Conservation (phyloP, 1,140 invertebrate genomes). For the Oryctes rhinoceros region DNA sequence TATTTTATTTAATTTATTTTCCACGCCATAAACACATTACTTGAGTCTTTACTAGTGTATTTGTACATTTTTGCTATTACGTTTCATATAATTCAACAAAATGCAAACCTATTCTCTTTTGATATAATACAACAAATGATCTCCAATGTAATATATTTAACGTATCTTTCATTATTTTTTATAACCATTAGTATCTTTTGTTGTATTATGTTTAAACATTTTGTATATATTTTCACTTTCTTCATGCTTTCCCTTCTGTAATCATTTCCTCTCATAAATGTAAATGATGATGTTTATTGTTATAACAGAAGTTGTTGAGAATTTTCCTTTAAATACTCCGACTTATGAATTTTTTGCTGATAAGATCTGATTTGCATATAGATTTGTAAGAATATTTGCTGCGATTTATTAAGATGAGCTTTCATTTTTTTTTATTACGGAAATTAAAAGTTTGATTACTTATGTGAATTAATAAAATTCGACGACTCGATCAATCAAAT, state of each 20-base stretch:
- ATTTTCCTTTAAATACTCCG: conserved; percentile 52
- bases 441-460: no score
- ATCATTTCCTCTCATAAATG: neutral
- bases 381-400: neutral
- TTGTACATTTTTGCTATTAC: neutral
- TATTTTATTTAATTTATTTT: neutral
- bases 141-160: neutral
- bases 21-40: neutral
- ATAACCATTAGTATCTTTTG: neutral
- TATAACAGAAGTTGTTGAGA: conserved; percentile 57
- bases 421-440: neutral
- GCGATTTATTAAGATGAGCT: neutral
- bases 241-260: neutral
- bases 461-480: no score
- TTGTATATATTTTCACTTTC: neutral
- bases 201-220: neutral
- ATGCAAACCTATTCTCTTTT: neutral
- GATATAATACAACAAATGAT: neutral
- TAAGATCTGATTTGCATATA: conserved; percentile 67
- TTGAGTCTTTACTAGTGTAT: neutral
- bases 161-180: neutral
- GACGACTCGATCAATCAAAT: no score
- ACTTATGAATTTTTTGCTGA: conserved; percentile 64
- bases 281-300: conserved; percentile 50
- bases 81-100: neutral